Percentiles rank a stretch among this genome's conserved stretches.
phyloP scores from a whole-genome alignment of 1,140 invertebrate genomes.

The Schlechtendalia chinensis region DNA sequence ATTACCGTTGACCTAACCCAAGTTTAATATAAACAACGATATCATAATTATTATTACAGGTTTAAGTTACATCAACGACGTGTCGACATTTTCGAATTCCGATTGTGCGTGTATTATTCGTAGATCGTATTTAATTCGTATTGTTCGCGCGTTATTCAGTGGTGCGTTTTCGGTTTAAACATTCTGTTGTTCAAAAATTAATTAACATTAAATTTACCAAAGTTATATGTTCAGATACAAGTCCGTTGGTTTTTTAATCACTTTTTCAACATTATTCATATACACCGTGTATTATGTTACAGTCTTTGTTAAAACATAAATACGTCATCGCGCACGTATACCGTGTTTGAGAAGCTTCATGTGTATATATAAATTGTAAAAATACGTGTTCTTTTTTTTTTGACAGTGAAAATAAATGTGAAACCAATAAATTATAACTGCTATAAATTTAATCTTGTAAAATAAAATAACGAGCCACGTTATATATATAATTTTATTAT shows the following conservation, averaged over 20 bases:
- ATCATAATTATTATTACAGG: no score
- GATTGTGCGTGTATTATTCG: no score
- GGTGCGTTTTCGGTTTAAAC: background rate
- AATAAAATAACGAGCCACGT: background rate
- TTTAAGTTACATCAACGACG: no score
- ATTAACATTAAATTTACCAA: constrained; percentile 31
- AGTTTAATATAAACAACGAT: no score
- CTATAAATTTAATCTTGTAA: constrained; percentile 3
- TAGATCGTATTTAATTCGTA: background rate
- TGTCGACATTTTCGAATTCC: no score
- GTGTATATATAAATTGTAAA: background rate
- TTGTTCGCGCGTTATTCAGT: background rate
- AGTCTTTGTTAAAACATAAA: background rate
- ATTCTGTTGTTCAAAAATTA: background rate
- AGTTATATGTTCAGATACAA: constrained; percentile 5
- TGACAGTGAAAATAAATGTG: background rate
- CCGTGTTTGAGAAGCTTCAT: background rate
- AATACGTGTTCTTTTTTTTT: background rate
- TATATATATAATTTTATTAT: constrained; percentile 13
- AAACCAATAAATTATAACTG: constrained; percentile 27
- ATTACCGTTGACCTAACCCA: no score
- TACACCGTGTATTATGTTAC: no score
- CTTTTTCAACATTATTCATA: background rate
- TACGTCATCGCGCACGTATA: background rate
- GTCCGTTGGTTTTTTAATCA: constrained; percentile 3